These are phyloP conservation scores for Ispidina lecontei DNA, from an alignment of 2,797 vertebrate species.

Conservation along the genomic window DNA sequence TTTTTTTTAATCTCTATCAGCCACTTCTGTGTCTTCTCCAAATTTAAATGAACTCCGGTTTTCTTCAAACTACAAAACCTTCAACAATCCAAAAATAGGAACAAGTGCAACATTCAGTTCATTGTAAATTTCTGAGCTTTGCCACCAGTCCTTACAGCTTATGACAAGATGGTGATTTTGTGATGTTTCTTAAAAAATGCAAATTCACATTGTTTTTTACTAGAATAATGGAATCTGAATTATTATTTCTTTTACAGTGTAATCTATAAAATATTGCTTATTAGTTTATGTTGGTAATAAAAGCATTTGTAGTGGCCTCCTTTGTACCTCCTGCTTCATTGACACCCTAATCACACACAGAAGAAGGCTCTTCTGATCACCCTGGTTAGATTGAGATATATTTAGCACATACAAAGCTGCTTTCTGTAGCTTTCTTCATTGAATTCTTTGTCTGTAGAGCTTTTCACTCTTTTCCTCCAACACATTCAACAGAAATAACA, in stretches of 20 bases:
- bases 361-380: neutral
- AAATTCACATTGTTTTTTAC: neutral
- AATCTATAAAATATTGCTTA: neutral
- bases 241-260: neutral
- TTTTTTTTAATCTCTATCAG: neutral
- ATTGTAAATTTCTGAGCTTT: neutral
- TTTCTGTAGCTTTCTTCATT: neutral
- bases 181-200: neutral
- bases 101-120: neutral
- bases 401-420: neutral
- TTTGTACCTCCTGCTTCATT: neutral
- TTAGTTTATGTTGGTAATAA: neutral
- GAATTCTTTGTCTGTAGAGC: neutral
- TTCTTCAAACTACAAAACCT: neutral
- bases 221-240: neutral
- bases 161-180: neutral
- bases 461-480: neutral
- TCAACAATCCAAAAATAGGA: neutral
- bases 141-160: neutral
- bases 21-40: neutral
- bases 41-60: neutral
- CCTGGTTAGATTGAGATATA: neutral
- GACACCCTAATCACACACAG: neutral
- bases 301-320: neutral
- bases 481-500: neutral